Conservation (phyloP, 2,113 vertebrate species). For the Lophochroa leadbeateri region DNA sequence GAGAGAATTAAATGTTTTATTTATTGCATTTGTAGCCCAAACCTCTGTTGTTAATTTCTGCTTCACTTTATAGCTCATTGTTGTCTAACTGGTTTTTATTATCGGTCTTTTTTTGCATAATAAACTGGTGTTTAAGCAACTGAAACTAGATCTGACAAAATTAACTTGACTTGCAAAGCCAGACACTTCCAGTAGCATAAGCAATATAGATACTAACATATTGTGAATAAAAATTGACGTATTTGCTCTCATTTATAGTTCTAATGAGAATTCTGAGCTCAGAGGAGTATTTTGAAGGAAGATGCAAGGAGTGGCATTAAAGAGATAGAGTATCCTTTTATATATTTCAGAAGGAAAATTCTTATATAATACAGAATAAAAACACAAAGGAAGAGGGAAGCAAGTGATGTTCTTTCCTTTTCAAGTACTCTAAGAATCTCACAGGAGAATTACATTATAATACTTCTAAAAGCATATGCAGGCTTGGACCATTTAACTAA, state of each 20-base stretch:
- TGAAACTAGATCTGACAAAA: background rate
- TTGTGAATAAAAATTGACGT: background rate
- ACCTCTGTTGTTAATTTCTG: background rate
- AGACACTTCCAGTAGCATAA: background rate
- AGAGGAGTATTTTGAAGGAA: background rate
- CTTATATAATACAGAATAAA: background rate
- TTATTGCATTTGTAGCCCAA: background rate
- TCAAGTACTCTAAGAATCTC: background rate
- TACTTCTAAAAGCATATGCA: background rate
- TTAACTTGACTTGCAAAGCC: background rate
- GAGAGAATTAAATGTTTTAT: background rate
- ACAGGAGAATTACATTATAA: background rate
- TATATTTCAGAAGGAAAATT: background rate
- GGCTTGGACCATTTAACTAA: background rate
- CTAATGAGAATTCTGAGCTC: background rate
- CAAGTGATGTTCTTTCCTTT: background rate
- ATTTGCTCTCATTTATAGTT: background rate
- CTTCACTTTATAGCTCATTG: background rate
- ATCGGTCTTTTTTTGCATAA: background rate
- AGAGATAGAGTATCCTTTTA: background rate
- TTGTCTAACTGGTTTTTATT: background rate
- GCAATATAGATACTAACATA: background rate
- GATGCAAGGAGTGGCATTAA: background rate
- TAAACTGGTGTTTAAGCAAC: background rate
- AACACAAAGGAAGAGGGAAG: background rate